A percentile compares a stretch with the other conserved stretches of the same genome.
These are phyloP conservation scores for Myopa testacea DNA, from an alignment of 2,888 invertebrate species.

Conservation along the genomic window DNA sequence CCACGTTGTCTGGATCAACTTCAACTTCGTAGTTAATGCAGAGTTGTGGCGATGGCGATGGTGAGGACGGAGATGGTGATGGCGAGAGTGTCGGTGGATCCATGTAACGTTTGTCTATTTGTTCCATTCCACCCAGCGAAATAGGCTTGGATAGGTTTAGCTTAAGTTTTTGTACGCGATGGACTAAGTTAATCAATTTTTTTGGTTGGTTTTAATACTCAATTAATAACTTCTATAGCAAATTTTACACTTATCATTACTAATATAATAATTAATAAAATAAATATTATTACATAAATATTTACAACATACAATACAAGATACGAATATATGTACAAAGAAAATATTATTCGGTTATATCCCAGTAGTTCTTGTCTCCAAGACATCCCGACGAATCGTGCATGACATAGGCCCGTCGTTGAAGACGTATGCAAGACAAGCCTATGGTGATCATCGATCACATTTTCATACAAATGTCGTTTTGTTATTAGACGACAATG, in stretches of 20 bases:
- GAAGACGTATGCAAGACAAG: no score
- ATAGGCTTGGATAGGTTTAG: slow-evolving; percentile 67
- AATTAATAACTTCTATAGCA: slow-evolving; percentile 37
- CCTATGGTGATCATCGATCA: no score
- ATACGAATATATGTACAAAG: slow-evolving; percentile 21
- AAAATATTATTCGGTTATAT: not conserved
- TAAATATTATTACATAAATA: slow-evolving; percentile 39
- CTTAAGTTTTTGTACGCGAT: slow-evolving; percentile 68
- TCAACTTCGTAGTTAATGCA: slow-evolving; percentile 64
- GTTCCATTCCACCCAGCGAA: slow-evolving; percentile 64
- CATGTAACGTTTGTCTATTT: slow-evolving; percentile 48
- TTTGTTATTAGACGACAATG: no score
- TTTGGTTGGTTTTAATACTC: slow-evolving; percentile 42
- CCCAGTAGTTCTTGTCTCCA: no score
- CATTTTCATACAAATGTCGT: no score
- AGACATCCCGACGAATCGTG: no score
- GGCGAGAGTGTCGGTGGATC: slow-evolving; percentile 47
- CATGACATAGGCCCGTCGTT: no score
- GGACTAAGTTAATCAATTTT: slow-evolving; percentile 57
- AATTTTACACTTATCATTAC: slow-evolving; percentile 43
- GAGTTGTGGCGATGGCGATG: slow-evolving; percentile 64
- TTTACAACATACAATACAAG: not conserved
- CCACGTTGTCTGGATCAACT: slow-evolving; percentile 66
- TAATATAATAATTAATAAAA: slow-evolving; percentile 40
- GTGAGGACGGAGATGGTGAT: slow-evolving; percentile 62